A percentile compares a stretch with the other conserved stretches of the same genome.
Conservation (phyloP, 1,140 invertebrate species). For the Cherax quadricarinatus region DNA sequence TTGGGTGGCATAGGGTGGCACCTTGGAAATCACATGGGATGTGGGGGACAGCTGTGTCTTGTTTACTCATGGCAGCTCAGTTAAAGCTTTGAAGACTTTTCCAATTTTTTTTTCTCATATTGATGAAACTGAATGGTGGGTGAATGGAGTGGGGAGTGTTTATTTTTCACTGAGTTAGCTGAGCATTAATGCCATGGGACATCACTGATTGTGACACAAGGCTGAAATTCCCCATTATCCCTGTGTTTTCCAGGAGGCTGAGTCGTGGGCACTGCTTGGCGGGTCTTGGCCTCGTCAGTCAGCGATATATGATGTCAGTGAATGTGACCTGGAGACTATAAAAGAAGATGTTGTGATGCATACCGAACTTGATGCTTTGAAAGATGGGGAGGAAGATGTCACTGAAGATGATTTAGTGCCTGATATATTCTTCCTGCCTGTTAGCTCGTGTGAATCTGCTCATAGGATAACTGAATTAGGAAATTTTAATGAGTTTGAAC, state of each 20-base stretch:
- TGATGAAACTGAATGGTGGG: neutral
- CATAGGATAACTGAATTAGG: neutral
- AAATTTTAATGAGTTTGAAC: neutral
- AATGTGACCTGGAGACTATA: conserved; percentile 20
- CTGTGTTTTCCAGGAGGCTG: conserved; percentile 70
- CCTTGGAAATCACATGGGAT: conserved; percentile 73
- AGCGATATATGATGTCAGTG: conserved; percentile 50
- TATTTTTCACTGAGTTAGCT: conserved; percentile 12
- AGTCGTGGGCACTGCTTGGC: conserved; percentile 47
- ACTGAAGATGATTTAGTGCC: conserved; percentile 36
- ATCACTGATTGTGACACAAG: conserved; percentile 52
- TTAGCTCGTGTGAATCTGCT: neutral
- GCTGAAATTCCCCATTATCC: conserved; percentile 67
- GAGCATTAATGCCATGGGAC: conserved; percentile 57
- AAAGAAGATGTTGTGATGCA: conserved; percentile 41
- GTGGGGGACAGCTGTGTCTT: conserved; percentile 68
- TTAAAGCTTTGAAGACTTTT: conserved; percentile 34
- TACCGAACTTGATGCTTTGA: conserved; percentile 52
- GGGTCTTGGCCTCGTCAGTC: conserved; percentile 54
- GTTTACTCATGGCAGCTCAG: conserved; percentile 66
- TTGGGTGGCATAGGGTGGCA: conserved; percentile 60
- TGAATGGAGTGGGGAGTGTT: neutral
- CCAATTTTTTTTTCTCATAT: conserved; percentile 33
- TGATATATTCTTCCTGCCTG: conserved; percentile 58
- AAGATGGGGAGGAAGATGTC: conserved; percentile 23